Percentiles rank a stretch among this genome's conserved stretches.
Conservation (phyloP, 2,797 vertebrate species). For the Hafferia zeledoni region DNA sequence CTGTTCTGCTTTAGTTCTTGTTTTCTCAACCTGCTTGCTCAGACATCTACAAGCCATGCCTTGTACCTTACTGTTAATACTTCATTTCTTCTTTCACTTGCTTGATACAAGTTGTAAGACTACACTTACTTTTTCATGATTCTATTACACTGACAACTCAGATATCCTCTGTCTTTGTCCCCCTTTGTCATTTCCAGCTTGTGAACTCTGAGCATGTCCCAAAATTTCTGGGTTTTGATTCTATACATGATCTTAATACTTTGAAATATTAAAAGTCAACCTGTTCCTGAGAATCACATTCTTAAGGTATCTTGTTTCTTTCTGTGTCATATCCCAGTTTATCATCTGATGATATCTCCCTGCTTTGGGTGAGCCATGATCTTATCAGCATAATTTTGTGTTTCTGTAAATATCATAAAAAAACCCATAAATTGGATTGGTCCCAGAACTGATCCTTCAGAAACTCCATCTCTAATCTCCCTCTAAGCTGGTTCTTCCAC, state of each 20-base stretch:
- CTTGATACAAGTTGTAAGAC: not conserved
- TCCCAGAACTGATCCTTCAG: not conserved
- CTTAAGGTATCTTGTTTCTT: not conserved
- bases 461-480: not conserved
- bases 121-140: not conserved
- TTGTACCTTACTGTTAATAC: not conserved
- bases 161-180: not conserved
- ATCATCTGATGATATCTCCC: not conserved
- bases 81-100: not conserved
- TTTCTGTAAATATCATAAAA: not conserved
- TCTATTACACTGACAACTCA: not conserved
- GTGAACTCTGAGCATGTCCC: not conserved
- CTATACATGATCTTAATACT: not conserved
- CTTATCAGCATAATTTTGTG: not conserved
- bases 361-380: not conserved
- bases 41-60: not conserved
- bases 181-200: not conserved
- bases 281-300: not conserved
- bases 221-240: not conserved
- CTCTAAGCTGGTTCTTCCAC: not conserved
- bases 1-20: not conserved
- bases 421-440: not conserved
- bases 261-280: not conserved
- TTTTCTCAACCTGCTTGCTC: not conserved
- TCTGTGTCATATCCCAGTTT: not conserved